phyloP scores from a whole-genome alignment of 2,113 vertebrate species.

The Ciconia maguari region DNA sequence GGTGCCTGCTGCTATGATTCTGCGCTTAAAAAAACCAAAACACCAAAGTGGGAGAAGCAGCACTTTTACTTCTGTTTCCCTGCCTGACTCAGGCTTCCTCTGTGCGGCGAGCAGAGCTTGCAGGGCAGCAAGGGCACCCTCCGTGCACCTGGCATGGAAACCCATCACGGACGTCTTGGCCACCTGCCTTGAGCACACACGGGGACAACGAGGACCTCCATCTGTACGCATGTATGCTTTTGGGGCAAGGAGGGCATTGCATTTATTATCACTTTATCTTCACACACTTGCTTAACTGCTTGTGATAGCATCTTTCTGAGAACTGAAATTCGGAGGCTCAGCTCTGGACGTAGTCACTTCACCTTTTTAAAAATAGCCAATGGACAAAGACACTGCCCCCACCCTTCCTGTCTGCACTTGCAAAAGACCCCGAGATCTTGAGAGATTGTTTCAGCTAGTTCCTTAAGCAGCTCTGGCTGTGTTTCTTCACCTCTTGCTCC shows the following conservation, averaged over 20 bases:
- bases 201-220: neutral
- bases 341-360: neutral
- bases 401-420: neutral
- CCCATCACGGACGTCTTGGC: fast-evolving
- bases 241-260: neutral
- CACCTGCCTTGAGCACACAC: neutral
- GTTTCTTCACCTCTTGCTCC: neutral
- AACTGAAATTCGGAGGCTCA: neutral
- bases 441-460: neutral
- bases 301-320: neutral
- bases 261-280: neutral
- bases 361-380: neutral
- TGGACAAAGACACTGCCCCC: neutral
- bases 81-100: neutral
- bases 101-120: fast-evolving
- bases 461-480: neutral
- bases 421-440: neutral
- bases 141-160: fast-evolving
- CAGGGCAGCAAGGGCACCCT: neutral
- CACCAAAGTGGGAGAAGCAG: neutral
- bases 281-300: neutral
- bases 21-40: neutral
- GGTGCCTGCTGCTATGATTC: neutral
- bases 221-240: fast-evolving
- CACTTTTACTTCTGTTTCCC: neutral